phyloP scores from a whole-genome alignment of 2,113 vertebrate species.

The Chloebia gouldiae region DNA sequence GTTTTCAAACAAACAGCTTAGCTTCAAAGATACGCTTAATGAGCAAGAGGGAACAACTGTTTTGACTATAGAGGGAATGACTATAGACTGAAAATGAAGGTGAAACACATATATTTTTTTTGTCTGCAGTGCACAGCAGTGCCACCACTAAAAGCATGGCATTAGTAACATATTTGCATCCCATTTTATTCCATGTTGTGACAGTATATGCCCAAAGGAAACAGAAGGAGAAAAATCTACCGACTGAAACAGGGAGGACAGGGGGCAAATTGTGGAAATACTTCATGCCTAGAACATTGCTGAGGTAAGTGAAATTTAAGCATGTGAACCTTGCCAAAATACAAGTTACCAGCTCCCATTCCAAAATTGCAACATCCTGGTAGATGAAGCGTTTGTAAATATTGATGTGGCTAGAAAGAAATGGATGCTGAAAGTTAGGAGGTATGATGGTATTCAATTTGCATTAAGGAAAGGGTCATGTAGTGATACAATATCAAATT shows the following conservation, averaged over 20 bases:
- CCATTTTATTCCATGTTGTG: background rate
- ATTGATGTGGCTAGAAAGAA: background rate
- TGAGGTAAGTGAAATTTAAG: background rate
- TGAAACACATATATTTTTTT: no score
- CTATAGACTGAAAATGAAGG: background rate
- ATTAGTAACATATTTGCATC: background rate
- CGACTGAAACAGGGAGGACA: background rate
- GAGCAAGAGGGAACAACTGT: background rate
- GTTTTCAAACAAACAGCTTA: background rate
- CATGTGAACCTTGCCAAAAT: background rate
- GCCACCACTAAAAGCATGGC: background rate
- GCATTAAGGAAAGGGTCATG: background rate
- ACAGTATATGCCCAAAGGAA: background rate
- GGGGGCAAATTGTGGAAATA: background rate
- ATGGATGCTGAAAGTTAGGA: background rate
- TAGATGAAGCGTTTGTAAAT: background rate
- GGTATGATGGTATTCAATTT: rapidly evolving
- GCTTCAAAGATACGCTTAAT: background rate
- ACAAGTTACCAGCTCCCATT: background rate
- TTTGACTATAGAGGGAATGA: background rate
- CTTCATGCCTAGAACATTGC: background rate
- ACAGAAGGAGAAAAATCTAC: background rate
- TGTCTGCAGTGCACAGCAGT: no score
- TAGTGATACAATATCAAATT: background rate
- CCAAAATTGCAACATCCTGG: background rate